Percentiles rank a stretch among this genome's conserved stretches.
phyloP scores from a whole-genome alignment of 1,140 invertebrate species.

The Lithobius niger region DNA sequence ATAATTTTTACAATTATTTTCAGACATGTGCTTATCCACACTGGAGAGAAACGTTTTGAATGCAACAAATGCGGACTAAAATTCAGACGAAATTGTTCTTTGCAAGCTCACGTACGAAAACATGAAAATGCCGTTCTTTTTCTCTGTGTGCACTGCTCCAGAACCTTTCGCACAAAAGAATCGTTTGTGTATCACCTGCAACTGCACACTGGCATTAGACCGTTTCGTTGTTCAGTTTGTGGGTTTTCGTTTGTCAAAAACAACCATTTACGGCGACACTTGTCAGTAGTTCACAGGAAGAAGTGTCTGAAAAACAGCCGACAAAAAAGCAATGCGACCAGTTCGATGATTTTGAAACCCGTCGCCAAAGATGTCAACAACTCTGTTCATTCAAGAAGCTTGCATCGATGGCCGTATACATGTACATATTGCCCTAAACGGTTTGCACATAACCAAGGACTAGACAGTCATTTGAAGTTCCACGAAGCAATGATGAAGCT shows the following conservation, averaged over 20 bases:
- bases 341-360: not conserved
- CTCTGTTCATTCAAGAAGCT: not conserved
- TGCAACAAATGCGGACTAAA: constrained; percentile 27
- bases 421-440: not conserved
- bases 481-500: not conserved
- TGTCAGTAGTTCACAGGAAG: not conserved
- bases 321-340: not conserved
- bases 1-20: no score
- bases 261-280: not conserved
- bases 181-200: not conserved
- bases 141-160: constrained; percentile 28
- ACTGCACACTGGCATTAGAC: not conserved
- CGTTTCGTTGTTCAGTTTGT: not conserved
- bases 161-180: constrained; percentile 13
- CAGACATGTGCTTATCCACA: constrained; percentile 41
- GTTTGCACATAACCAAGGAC: not conserved
- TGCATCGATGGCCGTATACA: not conserved
- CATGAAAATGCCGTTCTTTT: constrained; percentile 40
- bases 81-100: constrained; percentile 8
- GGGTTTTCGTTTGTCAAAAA: not conserved
- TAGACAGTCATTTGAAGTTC: not conserved
- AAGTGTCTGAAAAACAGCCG: not conserved
- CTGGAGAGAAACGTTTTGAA: constrained; percentile 37
- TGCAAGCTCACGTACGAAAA: constrained; percentile 36
- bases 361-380: not conserved